Base-by-base conservation (phyloP, 1,140 invertebrate genomes). In the Daktulosphaira vitifoliae region DNA sequence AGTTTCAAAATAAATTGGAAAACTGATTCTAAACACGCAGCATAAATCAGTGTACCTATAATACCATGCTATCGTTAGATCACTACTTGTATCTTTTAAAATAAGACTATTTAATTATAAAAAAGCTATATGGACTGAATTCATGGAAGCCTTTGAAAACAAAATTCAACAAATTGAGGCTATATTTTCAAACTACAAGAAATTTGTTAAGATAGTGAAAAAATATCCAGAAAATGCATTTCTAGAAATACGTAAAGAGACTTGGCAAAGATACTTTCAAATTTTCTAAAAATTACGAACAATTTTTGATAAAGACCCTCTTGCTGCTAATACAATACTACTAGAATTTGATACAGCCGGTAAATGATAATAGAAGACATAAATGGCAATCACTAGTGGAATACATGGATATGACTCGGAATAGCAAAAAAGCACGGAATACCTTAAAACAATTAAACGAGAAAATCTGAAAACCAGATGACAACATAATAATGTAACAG, bases 401-500 rank as follows among this genome's bases (percentile, higher is more conserved):
- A 25, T 23, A 25, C 46, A 25, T 25, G 46, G 22, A 49, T 13
- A 49, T n/a, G n/a, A n/a, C n/a, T n/a, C n/a, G n/a, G n/a, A n/a
- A 49, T 13, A 49, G 22, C 46, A 48, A 22, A 48, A 20, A 48
- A 48, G 20, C 44, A 13, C 23, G 44, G 20, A 48, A 48, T 48
- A 48, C 46, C 22, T 49, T 49, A 49, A 49, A 49, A 49, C 46
- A 49, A 25, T 15, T 25, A 25, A 49, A 49, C 8, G 46, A 15
- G 22, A 13, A 49, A n/a, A n/a, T 15, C 9, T 23, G 9, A 49
- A 49, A 49, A 23, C 46, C 11, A 49, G 2, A 2, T 22, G 23
- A 7, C 20, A 48, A 15, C 2, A 48, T 22, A 48, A 3, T n/a
- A n/a, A n/a, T n/a, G n/a, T n/a, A n/a, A n/a, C n/a, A n/a, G n/a